Evolutionary conservation across 2,797 vertebrate genomes (phyloP).

Genomic region (Pithecia hirsuta): DNA sequence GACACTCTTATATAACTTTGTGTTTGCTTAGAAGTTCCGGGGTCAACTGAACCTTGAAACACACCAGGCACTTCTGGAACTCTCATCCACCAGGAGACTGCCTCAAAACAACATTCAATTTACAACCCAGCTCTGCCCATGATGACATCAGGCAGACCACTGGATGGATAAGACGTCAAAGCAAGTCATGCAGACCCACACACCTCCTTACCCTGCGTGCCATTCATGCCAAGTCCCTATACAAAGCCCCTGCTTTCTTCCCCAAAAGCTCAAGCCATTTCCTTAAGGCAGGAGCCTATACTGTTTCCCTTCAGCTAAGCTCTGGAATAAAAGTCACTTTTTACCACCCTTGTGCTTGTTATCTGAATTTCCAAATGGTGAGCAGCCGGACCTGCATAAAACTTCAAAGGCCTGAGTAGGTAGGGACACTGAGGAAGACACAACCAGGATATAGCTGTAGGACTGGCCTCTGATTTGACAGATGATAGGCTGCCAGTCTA

Average conservation of each 20-base stretch:
- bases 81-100: neutral
- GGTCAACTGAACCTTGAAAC: neutral
- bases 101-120: neutral
- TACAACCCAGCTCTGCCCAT: neutral
- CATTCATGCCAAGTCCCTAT: neutral
- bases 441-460: neutral
- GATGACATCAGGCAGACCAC: neutral
- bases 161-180: neutral
- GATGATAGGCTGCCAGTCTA: fast-evolving
- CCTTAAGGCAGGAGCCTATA: neutral
- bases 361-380: neutral
- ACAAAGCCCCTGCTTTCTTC: neutral
- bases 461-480: neutral
- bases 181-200: neutral
- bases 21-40: neutral
- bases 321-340: neutral
- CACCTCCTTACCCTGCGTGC: neutral
- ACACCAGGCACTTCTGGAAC: neutral
- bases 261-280: neutral
- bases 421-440: neutral
- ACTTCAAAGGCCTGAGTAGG: neutral
- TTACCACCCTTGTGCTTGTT: neutral
- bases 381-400: neutral
- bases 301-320: neutral
- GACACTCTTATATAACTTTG: neutral